Evolutionary conservation across 1,140 invertebrate species (phyloP), one percentile per base, ranked within the genome.

Genomic region (Aricia agestis): DNA sequence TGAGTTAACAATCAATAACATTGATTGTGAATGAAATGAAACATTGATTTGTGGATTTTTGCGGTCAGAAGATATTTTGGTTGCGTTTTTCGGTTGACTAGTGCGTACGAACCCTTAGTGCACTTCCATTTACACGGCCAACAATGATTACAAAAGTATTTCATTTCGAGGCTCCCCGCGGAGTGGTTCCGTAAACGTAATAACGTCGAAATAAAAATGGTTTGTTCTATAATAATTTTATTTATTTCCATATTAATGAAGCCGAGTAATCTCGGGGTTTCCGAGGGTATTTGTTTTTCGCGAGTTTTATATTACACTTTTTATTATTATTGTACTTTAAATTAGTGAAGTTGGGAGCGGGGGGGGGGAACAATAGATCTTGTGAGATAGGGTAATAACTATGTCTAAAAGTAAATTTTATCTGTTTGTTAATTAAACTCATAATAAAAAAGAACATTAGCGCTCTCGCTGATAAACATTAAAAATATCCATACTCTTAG

Each of bases 111-210:
- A 3, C 1, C 45, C 45, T 52, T 71, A 74, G 17, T 68, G 73
- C 69, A 71, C 66, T 74, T 45, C 36, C 70, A 74, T 74, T 71
- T 74, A 69, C 67, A 67, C 67, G 69, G 63, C 70, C 67, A 74
- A 74, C 73, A 69, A 71, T 74, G 45, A 74, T 74, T 74, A 71
- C 69, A 71, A 74, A 70, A 69, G 73, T 74, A 71, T 74, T 74
- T 69, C 67, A 74, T 74, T 74, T 74, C 41, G 70, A 71, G 69
- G 41, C 59, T 58, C 42, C 58, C 61, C 66, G 45, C 18, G 41
- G 68, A 68, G 65, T 68, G 36, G 61, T 18, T 41, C 13, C 32
- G 25, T 73, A 67, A 69, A 73, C 36, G 67, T 42, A 73, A 67
- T 73, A 73, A 73, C 68, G 68, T 58, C 68, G 17, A 72, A 66